These are phyloP conservation scores for Orchesellides sinensis DNA, from an alignment of 2,888 invertebrate genomes.

Conservation along the genomic window DNA sequence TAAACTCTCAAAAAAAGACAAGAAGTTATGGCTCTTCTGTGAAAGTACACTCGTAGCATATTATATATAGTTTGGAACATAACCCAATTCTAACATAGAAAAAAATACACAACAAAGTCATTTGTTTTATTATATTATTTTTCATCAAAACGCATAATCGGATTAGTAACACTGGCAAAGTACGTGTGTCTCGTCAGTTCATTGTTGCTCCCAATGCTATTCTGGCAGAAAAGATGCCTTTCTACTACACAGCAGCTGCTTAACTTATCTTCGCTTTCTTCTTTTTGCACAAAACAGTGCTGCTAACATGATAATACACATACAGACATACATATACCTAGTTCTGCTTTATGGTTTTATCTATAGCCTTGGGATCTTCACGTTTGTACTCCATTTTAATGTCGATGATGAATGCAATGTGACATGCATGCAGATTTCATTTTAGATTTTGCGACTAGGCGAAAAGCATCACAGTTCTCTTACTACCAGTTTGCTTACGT, in stretches of 20 bases:
- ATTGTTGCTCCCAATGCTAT: background rate
- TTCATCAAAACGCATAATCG: slow-evolving; percentile 62
- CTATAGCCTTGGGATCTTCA: background rate
- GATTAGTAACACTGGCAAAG: slow-evolving; percentile 47
- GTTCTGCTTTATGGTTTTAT: background rate
- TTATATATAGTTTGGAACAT: background rate
- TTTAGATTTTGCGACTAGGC: slow-evolving; percentile 11
- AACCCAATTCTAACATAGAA: slow-evolving; percentile 45
- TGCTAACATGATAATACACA: too few relatives aligned
- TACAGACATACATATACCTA: background rate
- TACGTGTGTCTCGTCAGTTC: slow-evolving; percentile 33
- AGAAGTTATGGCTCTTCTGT: background rate
- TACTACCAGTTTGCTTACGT: too few relatives aligned
- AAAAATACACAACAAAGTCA: slow-evolving; percentile 53
- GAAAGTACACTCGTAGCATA: background rate
- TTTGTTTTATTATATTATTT: slow-evolving; percentile 63
- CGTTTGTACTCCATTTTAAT: slow-evolving; percentile 34
- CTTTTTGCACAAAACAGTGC: too few relatives aligned
- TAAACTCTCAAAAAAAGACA: slow-evolving; percentile 10
- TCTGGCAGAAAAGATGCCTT: background rate
- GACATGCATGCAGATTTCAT: slow-evolving; percentile 55
- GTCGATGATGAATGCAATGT: slow-evolving; percentile 50
- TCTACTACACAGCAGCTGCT: background rate
- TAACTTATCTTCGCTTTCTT: background rate
- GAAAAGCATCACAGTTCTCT: too few relatives aligned